Conservation (phyloP, 2,888 invertebrate genomes). For the Acronicta aceris region DNA sequence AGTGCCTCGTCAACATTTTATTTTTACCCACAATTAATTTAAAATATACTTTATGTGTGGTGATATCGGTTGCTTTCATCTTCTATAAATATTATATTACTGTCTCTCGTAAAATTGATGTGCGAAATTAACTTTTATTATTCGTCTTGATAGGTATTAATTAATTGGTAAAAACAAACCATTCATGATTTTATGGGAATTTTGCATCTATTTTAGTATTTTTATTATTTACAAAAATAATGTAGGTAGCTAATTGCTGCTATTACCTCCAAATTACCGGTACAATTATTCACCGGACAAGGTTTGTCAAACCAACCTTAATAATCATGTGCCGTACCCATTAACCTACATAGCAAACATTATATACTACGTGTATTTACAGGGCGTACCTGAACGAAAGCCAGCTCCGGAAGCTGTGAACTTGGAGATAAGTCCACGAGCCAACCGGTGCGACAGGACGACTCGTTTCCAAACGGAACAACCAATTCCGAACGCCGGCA, state of each 20-base stretch:
- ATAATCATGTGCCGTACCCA: conserved; percentile 3
- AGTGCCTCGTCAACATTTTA: conserved; percentile 56
- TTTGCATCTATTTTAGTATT: neutral
- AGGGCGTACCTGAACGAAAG: conserved; percentile 50
- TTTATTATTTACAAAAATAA: neutral
- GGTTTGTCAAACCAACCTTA: neutral
- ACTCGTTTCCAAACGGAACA: conserved; percentile 76
- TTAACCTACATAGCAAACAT: conserved; percentile 31
- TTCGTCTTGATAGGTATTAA: neutral
- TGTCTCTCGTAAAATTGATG: conserved; percentile 31
- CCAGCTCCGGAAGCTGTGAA: conserved; percentile 54
- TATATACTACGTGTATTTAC: conserved; percentile 13
- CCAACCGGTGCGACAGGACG: conserved; percentile 57
- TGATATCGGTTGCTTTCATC: conserved; percentile 47
- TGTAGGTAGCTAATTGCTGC: no score
- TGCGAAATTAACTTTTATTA: conserved; percentile 20
- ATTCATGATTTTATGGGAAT: neutral
- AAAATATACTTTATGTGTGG: conserved; percentile 50
- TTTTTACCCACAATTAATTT: conserved; percentile 56
- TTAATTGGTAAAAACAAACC: neutral
- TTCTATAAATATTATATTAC: conserved; percentile 14
- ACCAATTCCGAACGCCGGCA: conserved; percentile 67
- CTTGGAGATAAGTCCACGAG: conserved; percentile 48
- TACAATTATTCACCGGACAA: neutral
- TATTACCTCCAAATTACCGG: no score